Conservation (phyloP, 2,797 vertebrate species). For the Babyrousa celebensis region DNA sequence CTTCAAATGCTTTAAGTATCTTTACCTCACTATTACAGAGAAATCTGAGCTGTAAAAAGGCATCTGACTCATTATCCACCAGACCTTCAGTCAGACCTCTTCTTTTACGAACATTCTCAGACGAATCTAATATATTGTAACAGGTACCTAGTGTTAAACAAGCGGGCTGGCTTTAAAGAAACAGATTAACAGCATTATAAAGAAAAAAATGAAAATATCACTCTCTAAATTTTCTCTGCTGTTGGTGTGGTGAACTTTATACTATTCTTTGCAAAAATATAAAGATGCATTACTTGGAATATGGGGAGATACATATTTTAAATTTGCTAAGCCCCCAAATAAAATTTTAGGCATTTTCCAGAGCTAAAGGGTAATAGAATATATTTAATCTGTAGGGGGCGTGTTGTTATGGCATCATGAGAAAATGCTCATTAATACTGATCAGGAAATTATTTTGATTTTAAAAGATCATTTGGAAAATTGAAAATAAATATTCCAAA, state of each 20-base stretch:
- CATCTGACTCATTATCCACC: slow-evolving; percentile 93
- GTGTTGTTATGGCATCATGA: slow-evolving; percentile 10
- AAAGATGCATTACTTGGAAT: slow-evolving; percentile 91
- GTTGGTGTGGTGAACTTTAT: slow-evolving; percentile 88
- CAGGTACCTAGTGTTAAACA: slow-evolving; percentile 95
- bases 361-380: slow-evolving; percentile 29
- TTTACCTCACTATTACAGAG: slow-evolving; percentile 97
- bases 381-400: slow-evolving; percentile 45
- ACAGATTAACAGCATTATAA: slow-evolving; percentile 90
- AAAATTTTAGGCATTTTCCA: not conserved
- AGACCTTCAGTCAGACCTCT: slow-evolving; percentile 97
- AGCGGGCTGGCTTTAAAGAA: slow-evolving; percentile 89
- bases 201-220: slow-evolving; percentile 89
- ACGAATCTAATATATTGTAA: slow-evolving; percentile 98
- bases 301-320: slow-evolving; percentile 76
- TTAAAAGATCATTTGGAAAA: slow-evolving; percentile 70
- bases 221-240: slow-evolving; percentile 90
- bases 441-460: slow-evolving; percentile 70
- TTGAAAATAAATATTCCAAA: slow-evolving; percentile 88
- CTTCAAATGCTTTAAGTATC: slow-evolving; percentile 88
- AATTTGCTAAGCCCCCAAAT: not conserved
- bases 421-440: not conserved
- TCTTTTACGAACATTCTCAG: slow-evolving; percentile 99
- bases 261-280: slow-evolving; percentile 86
- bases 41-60: slow-evolving; percentile 93